phyloP scores from a whole-genome alignment of 2,888 invertebrate genomes.

The Keiferia lycopersicella region DNA sequence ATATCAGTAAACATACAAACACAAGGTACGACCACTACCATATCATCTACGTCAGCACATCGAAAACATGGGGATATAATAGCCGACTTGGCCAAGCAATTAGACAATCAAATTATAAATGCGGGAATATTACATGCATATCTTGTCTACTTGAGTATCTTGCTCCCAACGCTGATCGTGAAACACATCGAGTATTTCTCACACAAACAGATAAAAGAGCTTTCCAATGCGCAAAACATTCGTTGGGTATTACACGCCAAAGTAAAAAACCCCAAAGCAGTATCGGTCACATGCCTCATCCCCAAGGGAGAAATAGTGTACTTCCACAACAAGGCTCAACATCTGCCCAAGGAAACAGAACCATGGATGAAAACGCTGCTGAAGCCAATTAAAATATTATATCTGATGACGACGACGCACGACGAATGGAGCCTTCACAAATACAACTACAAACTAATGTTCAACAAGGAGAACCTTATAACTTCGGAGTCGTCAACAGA shows the following conservation, averaged over 20 bases:
- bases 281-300: no score
- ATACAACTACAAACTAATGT: conserved; percentile 17
- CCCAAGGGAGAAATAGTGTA: conserved; percentile 13
- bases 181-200: conserved; percentile 26
- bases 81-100: conserved; percentile 22
- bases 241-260: conserved; percentile 1
- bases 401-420: neutral
- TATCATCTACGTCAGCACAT: conserved; percentile 32
- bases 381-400: conserved; percentile 12
- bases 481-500: conserved; percentile 14
- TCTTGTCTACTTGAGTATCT: conserved; percentile 24
- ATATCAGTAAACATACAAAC: conserved; percentile 32
- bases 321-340: conserved; percentile 8
- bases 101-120: neutral
- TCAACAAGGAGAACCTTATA: conserved; percentile 15
- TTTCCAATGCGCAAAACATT: conserved; percentile 23
- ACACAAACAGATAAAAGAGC: conserved; percentile 25
- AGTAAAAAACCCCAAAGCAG: no score
- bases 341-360: neutral
- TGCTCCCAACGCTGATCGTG: conserved; percentile 25
- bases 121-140: conserved; percentile 17
- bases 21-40: conserved; percentile 31
- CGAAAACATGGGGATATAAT: conserved; percentile 21
- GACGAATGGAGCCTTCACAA: conserved; percentile 22
- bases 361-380: neutral